Evolutionary conservation across 2,888 invertebrate species (phyloP).

Genomic region (Leptinotarsa tumamoca): DNA sequence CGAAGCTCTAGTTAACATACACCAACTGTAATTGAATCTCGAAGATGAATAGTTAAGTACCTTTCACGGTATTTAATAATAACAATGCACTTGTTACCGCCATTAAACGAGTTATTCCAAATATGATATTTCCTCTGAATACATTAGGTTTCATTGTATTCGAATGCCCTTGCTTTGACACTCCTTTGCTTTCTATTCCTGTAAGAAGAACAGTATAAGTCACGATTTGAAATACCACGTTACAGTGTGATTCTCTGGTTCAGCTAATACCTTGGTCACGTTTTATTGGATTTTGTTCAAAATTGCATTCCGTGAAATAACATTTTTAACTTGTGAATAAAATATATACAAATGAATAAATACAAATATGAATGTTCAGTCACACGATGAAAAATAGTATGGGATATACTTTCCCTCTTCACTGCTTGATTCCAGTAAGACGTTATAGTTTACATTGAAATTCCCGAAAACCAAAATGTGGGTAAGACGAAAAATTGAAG

Average conservation of each 20-base stretch:
- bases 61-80: constrained; percentile 21
- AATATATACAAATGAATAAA: no score
- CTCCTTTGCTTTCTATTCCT: constrained; percentile 29
- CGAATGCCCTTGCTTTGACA: constrained; percentile 26
- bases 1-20: not conserved
- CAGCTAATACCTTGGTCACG: not conserved
- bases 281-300: not conserved
- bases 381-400: no score
- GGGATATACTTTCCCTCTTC: no score
- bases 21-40: not conserved
- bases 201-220: constrained; percentile 25
- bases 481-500: no score
- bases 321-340: no score
- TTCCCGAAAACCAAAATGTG: no score
- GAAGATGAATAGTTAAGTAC: constrained; percentile 6
- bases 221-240: constrained; percentile 20
- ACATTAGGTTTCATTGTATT: constrained; percentile 23
- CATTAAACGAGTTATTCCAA: constrained; percentile 15
- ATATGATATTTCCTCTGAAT: constrained; percentile 28
- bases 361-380: no score
- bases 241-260: constrained; percentile 14
- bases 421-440: no score
- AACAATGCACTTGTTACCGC: constrained; percentile 28
- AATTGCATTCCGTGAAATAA: no score
- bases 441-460: no score